These are phyloP conservation scores for Serilophus lunatus DNA, from an alignment of 2,113 vertebrate genomes.

Conservation along the genomic window DNA sequence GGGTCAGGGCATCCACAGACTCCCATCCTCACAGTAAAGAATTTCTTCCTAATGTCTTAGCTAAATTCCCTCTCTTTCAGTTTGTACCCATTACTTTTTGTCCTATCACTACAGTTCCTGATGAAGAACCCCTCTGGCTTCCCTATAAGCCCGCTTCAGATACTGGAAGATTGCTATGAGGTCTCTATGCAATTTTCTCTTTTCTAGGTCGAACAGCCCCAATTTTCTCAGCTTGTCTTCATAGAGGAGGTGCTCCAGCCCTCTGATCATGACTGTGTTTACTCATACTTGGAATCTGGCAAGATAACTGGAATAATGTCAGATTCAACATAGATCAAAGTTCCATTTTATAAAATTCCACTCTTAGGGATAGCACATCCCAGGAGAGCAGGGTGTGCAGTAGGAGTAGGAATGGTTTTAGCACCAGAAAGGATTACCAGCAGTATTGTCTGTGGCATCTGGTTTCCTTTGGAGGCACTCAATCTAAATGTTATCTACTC, in stretches of 20 bases:
- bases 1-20: background rate
- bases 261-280: slow-evolving; percentile 5
- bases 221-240: too few species aligned
- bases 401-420: background rate
- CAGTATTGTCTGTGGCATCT: background rate
- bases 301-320: slow-evolving; percentile 30
- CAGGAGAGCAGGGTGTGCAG: background rate
- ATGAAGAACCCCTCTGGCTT: background rate
- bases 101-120: background rate
- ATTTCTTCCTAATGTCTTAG: background rate
- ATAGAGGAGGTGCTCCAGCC: background rate
- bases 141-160: too few species aligned
- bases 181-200: background rate
- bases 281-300: slow-evolving; percentile 23
- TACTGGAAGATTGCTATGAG: background rate
- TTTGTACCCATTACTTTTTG: background rate
- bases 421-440: background rate
- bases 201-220: background rate
- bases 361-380: background rate
- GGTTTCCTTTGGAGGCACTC: background rate
- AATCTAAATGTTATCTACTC: background rate
- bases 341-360: background rate
- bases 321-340: slow-evolving; percentile 8
- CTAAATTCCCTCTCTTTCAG: background rate
- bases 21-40: background rate